Base-by-base conservation (phyloP, 2,113 vertebrate species). In the Lasiurus borealis region DNA sequence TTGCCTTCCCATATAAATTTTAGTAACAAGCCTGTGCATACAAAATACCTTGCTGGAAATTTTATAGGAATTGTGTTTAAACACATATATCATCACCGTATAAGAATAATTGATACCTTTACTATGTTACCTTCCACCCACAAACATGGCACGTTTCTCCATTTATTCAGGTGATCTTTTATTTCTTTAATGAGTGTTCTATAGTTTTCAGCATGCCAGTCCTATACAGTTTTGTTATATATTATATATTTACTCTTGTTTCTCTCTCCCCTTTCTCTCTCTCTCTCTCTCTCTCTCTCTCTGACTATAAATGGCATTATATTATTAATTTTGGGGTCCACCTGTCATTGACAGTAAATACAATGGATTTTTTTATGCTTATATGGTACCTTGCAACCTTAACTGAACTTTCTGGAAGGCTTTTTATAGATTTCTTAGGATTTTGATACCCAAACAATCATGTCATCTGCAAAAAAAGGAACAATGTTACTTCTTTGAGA, bases 401-500 rank as follows among this genome's bases (percentile, higher is more conserved):
- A 57, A 57, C 50, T 76, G 11, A 88, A 93, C 36, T 93, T 88
- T 88, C 94, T 72, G 40, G 44, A 75, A 90, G 18, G 1, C 23
- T 83, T 80, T 94, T 84, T 85, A 4, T 84, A 66, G 9, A 34
- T 66, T 85, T 78, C 31, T 78, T 85, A 23, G 62, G 19, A 73
- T 91, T 69, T 87, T 87, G 75, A 64, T 64, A 29, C 50, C n/a
- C 75, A 94, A 72, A 73, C 8, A 92, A 7, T 83, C 36, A 50
- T 50, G 31, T 44, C 34, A 34, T 62, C 77, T 64, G 16, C 18
- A 78, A 29, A 50, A 68, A 50, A 69, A 78, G 40, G 46, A 76
- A 71, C 7, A 27, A 1, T 62, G 82, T 91, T 44, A 44, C 46
- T 77, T 76, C 71, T 86, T 76, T 72, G 46, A 54, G 64, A 59